These are phyloP conservation scores for Bruchidius siliquastri DNA, from an alignment of 2,888 invertebrate species.

Conservation along the genomic window DNA sequence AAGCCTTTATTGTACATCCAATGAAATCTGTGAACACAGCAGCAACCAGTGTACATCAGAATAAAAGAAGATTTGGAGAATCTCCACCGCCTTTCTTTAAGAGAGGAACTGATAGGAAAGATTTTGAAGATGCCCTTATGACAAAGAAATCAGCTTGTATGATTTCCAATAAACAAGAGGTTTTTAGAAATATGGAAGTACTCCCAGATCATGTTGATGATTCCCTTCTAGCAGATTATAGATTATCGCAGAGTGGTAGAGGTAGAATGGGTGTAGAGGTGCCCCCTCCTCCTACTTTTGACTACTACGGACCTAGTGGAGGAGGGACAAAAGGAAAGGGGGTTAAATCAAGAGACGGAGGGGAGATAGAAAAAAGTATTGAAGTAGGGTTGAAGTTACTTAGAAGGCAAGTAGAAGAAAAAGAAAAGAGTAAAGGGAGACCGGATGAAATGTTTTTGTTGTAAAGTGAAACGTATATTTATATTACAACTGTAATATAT, in stretches of 20 bases:
- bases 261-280: slow-evolving; percentile 51
- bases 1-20: neutral
- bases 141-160: neutral
- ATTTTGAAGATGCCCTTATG: slow-evolving; percentile 6
- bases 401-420: slow-evolving; percentile 52
- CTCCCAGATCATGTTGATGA: slow-evolving; percentile 22
- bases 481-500: neutral
- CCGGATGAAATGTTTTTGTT: slow-evolving; percentile 16
- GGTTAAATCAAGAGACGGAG: slow-evolving; percentile 8
- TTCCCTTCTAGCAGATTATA: slow-evolving; percentile 21
- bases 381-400: slow-evolving; percentile 54
- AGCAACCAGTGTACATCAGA: neutral
- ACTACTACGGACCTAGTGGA: slow-evolving; percentile 55
- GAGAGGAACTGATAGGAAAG: slow-evolving; percentile 5
- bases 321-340: slow-evolving; percentile 22
- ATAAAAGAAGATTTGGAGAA: neutral
- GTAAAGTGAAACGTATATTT: neutral
- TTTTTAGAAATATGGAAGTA: neutral
- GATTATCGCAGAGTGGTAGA: slow-evolving; percentile 11
- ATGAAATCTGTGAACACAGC: no score
- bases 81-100: neutral
- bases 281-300: slow-evolving; percentile 62
- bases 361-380: slow-evolving; percentile 50
- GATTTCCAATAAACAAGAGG: neutral
- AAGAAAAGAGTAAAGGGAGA: slow-evolving; percentile 20